Evolutionary conservation across 92 coral and sea anemone species (phyloP), one percentile per base, ranked within the genome.

Genomic region (Epizoanthus fatuus): DNA sequence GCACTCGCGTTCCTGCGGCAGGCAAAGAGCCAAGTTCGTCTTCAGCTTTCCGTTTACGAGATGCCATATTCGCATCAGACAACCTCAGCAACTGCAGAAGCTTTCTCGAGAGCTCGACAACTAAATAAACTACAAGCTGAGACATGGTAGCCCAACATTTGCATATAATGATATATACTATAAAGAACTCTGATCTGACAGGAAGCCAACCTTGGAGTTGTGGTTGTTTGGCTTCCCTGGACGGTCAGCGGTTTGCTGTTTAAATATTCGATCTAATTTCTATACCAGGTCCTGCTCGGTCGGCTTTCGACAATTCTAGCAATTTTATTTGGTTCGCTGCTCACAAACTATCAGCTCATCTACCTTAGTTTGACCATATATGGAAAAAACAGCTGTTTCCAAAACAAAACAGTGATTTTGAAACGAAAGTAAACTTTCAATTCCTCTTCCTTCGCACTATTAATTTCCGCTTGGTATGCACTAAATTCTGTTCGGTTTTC

Each of bases 91-190:
- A 84, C 5, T 63, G 45, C 56, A 82, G 73, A 35, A 94, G 69
- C 85, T 90, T 94, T 80, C 88, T 91, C 4, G 94, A 89, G 15
- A 97, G 81, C 90, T 95, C 99, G 17, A 92, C 57, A 44, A 97
- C 82, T 25, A 97, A 71, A 83, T 89, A 97, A 40, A 97, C 80
- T 69, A 97, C 78, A 9, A 93, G 77, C 83, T 97, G 99, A 84
- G 98, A 94, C 98, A 94, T 94, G 58, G 4, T 38, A 53, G 15
- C 75, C 35, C 2, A 10, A 25, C 40, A 39, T 49, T 49, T 49
- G 13, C 53, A 1, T 49, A 49, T n/a, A n/a, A n/a, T n/a, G n/a
- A n/a, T n/a, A n/a, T 12, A 49, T 11, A 45, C 57, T 15, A 16
- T 29, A 29, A 29, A 29, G 35, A 29, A 29, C 35, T 29, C 35